Percentiles rank a stretch among this genome's conserved stretches.
Conservation (phyloP, 2,888 invertebrate genomes). For the Cordilura impudica region DNA sequence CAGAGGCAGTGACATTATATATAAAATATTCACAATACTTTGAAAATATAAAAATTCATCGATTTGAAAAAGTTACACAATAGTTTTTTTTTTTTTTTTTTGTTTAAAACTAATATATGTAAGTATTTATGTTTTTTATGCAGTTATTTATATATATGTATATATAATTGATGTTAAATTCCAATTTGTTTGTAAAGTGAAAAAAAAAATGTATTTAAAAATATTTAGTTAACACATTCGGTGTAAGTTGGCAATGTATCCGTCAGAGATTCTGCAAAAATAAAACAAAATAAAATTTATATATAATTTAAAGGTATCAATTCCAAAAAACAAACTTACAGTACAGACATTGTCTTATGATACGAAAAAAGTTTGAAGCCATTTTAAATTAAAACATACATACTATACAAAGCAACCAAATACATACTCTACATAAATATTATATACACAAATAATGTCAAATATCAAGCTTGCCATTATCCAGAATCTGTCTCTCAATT, state of each 20-base stretch:
- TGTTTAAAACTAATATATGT: too few relatives aligned
- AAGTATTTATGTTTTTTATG: not conserved
- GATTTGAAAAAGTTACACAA: too few relatives aligned
- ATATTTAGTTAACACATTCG: slow-evolving; percentile 34
- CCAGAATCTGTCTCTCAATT: not conserved
- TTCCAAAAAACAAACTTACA: slow-evolving; percentile 17
- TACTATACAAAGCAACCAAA: too few relatives aligned
- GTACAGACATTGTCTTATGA: not conserved
- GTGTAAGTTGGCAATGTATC: slow-evolving; percentile 43
- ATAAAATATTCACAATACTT: too few relatives aligned
- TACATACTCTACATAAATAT: too few relatives aligned
- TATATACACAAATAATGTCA: not conserved
- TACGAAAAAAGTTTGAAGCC: not conserved
- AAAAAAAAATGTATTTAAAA: not conserved
- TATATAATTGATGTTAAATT: not conserved
- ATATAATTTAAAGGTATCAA: not conserved
- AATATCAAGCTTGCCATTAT: not conserved
- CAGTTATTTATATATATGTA: not conserved
- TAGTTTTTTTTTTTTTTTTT: too few relatives aligned
- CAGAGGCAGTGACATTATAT: too few relatives aligned
- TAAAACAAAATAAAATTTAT: slow-evolving; percentile 33
- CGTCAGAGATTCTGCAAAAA: slow-evolving; percentile 55
- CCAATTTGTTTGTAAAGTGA: not conserved
- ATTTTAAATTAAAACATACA: not conserved
- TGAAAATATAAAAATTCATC: too few relatives aligned